A percentile compares a stretch with the other conserved stretches of the same genome.
phyloP scores from a whole-genome alignment of 1,140 invertebrate genomes.

The Anadara kagoshimensis region DNA sequence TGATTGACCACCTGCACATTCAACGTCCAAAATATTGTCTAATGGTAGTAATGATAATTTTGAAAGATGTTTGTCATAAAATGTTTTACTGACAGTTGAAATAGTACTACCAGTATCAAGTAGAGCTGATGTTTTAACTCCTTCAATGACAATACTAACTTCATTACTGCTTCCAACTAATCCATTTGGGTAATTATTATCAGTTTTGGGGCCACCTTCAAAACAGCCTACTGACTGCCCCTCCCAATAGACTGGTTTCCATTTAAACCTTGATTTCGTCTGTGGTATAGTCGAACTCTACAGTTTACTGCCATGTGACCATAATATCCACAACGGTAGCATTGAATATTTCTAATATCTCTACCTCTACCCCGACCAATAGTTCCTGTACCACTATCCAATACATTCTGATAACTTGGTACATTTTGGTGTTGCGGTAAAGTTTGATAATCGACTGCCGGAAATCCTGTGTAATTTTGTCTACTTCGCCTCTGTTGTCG shows the following conservation, averaged over 20 bases:
- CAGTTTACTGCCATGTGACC: conserved; percentile 11
- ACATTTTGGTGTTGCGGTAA: no score
- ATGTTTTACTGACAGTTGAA: conserved; percentile 9
- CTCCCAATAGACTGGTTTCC: conserved; percentile 1
- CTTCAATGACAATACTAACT: neutral
- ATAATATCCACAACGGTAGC: conserved; percentile 16
- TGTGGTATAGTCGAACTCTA: conserved; percentile 10
- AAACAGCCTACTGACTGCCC: conserved; percentile 4
- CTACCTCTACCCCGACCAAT: neutral
- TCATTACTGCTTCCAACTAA: conserved; percentile 7
- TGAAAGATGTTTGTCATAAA: conserved; percentile 2
- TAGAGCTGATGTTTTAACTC: conserved; percentile 1
- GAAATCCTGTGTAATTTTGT: no score
- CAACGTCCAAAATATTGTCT: conserved; percentile 15
- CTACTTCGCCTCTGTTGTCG: neutral
- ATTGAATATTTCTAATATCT: neutral
- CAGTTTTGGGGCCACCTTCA: neutral
- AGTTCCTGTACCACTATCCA: neutral
- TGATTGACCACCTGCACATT: conserved; percentile 19
- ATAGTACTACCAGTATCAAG: conserved; percentile 21
- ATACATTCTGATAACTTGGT: no score
- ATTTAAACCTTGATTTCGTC: conserved; percentile 16
- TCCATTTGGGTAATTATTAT: conserved; percentile 7
- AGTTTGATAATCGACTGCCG: no score
- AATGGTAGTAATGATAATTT: no score